phyloP scores from a whole-genome alignment of 2,113 vertebrate species.

The Cottus gobio region DNA sequence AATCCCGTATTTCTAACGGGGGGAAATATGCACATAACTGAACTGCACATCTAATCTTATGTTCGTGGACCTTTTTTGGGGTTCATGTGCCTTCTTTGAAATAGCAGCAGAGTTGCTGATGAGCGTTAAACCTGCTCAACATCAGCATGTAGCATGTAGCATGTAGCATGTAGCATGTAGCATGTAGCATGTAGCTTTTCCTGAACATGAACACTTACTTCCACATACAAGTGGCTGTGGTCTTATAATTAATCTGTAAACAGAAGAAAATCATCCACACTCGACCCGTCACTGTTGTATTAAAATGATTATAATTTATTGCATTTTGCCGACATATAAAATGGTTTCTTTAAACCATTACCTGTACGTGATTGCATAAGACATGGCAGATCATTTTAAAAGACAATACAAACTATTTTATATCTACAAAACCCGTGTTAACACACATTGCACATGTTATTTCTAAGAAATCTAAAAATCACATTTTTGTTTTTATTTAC shows the following conservation, averaged over 20 bases:
- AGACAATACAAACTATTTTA: constrained; percentile 79
- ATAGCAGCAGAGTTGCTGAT: not conserved
- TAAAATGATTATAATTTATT: constrained; percentile 57
- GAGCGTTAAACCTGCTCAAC: not conserved
- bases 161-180: not conserved
- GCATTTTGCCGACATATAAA: constrained; percentile 92
- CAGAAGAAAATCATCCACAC: constrained; percentile 3
- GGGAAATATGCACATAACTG: not conserved
- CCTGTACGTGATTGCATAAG: constrained; percentile 83
- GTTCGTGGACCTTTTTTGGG: not conserved
- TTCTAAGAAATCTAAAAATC: constrained; percentile 76
- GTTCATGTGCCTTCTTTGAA: not conserved
- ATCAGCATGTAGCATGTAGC: not conserved
- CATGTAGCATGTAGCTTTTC: not conserved
- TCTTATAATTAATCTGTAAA: not conserved
- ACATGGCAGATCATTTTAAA: constrained; percentile 76
- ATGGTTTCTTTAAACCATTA: constrained; percentile 88
- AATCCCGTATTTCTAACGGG: not conserved
- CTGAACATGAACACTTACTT: not conserved
- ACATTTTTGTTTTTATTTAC: constrained; percentile 81
- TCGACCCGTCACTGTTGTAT: constrained; percentile 21
- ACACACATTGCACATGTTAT: constrained; percentile 85
- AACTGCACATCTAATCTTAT: not conserved
- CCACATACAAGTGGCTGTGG: too few species aligned
- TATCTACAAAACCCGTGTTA: constrained; percentile 75